Evolutionary conservation across 2,888 invertebrate species (phyloP).

Genomic region (Caenorhabditis angaria): DNA sequence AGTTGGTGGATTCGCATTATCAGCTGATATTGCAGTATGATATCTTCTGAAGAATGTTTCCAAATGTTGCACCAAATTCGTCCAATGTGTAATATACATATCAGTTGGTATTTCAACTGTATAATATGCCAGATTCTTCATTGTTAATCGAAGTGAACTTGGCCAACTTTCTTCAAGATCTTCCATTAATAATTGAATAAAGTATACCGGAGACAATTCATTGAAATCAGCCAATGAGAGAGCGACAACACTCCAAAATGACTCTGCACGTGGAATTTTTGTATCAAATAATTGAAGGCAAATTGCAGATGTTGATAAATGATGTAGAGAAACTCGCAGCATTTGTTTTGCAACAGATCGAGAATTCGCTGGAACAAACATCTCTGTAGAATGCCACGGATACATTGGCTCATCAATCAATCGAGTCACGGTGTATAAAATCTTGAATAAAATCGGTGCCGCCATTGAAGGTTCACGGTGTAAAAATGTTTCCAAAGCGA

Average conservation of each 20-base stretch:
- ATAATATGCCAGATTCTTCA: conserved; percentile 91
- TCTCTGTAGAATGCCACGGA: conserved; percentile 70
- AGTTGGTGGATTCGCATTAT: conserved; percentile 43
- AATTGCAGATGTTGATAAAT: conserved; percentile 94
- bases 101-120: conserved; percentile 81
- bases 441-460: conserved; percentile 90
- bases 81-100: conserved; percentile 82
- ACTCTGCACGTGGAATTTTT: conserved; percentile 52
- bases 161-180: conserved; percentile 83
- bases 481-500: conserved; percentile 91
- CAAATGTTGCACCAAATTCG: conserved; percentile 84
- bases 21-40: conserved; percentile 58
- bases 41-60: conserved; percentile 83
- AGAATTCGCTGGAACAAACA: conserved; percentile 91
- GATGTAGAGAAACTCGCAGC: conserved; percentile 90
- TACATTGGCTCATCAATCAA: conserved; percentile 68
- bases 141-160: conserved; percentile 82
- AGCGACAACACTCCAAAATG: conserved; percentile 91
- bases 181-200: conserved; percentile 88
- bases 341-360: conserved; percentile 96
- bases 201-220: conserved; percentile 92
- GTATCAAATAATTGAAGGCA: conserved; percentile 83
- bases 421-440: conserved; percentile 85
- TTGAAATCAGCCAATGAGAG: conserved; percentile 92
- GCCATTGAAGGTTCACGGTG: conserved; percentile 91